A percentile compares a stretch with the other conserved stretches of the same genome.
phyloP scores from a whole-genome alignment of 1,140 invertebrate species.

The Cryptotermes secundus region DNA sequence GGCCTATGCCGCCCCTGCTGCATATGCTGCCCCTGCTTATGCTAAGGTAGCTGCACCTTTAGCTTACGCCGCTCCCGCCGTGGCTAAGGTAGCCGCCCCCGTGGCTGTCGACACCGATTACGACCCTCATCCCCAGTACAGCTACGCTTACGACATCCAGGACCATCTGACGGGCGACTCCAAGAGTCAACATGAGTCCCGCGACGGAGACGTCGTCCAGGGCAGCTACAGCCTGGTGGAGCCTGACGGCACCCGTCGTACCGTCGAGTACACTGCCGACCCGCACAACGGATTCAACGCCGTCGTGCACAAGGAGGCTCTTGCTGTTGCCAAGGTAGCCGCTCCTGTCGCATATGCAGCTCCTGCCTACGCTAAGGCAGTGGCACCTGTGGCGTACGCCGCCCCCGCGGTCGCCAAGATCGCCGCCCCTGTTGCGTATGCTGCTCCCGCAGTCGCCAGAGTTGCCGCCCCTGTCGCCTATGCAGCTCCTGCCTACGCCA shows the following conservation, averaged over 20 bases:
- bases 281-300: slow-evolving; percentile 39
- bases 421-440: slow-evolving; percentile 37
- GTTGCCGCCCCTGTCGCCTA: slow-evolving; percentile 44
- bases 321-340: slow-evolving; percentile 37
- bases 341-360: slow-evolving; percentile 37
- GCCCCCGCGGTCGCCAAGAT: slow-evolving; percentile 33
- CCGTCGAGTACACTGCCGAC: slow-evolving; percentile 38
- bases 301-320: slow-evolving; percentile 35
- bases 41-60: slow-evolving; percentile 45
- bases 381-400: slow-evolving; percentile 42
- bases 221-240: slow-evolving; percentile 37
- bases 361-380: slow-evolving; percentile 36
- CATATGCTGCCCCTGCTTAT: slow-evolving; percentile 45
- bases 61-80: slow-evolving; percentile 41
- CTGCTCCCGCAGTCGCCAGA: slow-evolving; percentile 34
- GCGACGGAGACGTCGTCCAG: slow-evolving; percentile 37
- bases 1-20: slow-evolving; percentile 40
- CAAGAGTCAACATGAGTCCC: slow-evolving; percentile 36
- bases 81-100: slow-evolving; percentile 39
- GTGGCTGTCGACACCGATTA: slow-evolving; percentile 38
- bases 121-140: slow-evolving; percentile 33
- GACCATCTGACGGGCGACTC: slow-evolving; percentile 37
- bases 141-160: slow-evolving; percentile 35
- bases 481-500: slow-evolving; percentile 32
- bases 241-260: slow-evolving; percentile 37